Evolutionary conservation across 1,140 invertebrate genomes (phyloP).

Genomic region (Batillaria attramentaria): DNA sequence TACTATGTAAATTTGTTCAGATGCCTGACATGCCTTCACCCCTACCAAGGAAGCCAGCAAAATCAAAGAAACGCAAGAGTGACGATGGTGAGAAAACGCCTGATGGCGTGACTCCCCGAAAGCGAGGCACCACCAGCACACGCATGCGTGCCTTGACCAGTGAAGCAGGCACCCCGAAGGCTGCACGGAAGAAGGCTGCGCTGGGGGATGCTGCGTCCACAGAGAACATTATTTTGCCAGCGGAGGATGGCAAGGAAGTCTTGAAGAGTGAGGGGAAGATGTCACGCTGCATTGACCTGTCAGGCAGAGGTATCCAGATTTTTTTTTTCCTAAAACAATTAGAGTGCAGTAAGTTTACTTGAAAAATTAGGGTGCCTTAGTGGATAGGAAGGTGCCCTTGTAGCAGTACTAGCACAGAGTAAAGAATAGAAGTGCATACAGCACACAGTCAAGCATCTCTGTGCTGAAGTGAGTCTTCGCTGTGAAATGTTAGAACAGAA

Average conservation of each 20-base stretch:
- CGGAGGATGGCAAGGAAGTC: not conserved
- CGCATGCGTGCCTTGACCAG: constrained; percentile 28
- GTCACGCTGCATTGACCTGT: constrained; percentile 56
- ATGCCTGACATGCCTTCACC: constrained; percentile 33
- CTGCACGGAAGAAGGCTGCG: not conserved
- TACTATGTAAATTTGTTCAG: not conserved
- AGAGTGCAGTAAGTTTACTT: too few relatives aligned
- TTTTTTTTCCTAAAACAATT: not conserved
- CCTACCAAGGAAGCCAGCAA: constrained; percentile 27
- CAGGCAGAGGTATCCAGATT: constrained; percentile 51
- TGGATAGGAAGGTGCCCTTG: not conserved
- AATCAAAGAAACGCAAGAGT: constrained; percentile 6
- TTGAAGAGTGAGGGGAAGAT: constrained; percentile 34
- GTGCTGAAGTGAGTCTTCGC: too few relatives aligned
- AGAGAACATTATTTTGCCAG: not conserved
- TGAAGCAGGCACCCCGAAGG: constrained; percentile 18
- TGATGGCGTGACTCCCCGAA: constrained; percentile 18
- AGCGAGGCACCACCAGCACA: constrained; percentile 30
- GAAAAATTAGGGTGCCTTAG: not conserved
- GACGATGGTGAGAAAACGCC: constrained; percentile 22
- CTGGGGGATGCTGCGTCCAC: not conserved
- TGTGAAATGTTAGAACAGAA: too few relatives aligned
- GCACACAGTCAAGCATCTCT: not conserved
- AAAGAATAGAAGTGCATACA: not conserved
- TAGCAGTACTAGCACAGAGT: not conserved